Conservation (phyloP, 2,113 vertebrate genomes). For the Athene noctua region DNA sequence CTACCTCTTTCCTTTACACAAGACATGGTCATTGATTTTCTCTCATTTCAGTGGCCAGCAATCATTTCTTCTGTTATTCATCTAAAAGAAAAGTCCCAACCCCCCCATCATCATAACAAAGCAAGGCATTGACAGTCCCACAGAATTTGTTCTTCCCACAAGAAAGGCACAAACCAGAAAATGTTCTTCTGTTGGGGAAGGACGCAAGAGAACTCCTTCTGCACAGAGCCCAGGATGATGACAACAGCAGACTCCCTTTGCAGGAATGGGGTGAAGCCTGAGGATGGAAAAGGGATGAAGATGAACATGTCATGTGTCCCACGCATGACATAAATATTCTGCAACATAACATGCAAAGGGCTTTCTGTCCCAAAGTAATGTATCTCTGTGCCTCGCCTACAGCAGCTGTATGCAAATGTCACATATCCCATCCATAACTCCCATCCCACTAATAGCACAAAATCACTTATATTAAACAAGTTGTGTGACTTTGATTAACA, state of each 20-base stretch:
- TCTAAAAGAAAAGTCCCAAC: background rate
- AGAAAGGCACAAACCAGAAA: background rate
- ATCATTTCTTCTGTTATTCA: background rate
- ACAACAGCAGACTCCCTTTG: background rate
- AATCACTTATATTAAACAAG: fast-evolving
- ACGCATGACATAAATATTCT: too few relatives aligned
- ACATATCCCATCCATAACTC: background rate
- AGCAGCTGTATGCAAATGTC: background rate
- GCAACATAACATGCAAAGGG: fast-evolving
- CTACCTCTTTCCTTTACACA: background rate
- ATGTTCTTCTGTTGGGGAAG: background rate
- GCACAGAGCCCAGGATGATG: background rate
- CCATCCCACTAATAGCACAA: background rate
- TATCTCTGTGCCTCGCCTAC: background rate
- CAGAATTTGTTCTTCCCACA: background rate
- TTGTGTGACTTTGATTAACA: background rate
- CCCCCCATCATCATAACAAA: background rate
- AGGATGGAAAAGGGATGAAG: background rate
- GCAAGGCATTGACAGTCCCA: background rate
- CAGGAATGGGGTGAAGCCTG: background rate
- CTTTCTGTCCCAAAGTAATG: background rate
- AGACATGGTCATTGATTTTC: background rate
- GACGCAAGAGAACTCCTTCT: background rate
- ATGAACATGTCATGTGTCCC: background rate
- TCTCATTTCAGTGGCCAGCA: background rate